These are phyloP conservation scores for Tragelaphus buxtoni DNA, from an alignment of 2,113 vertebrate species.

Conservation along the genomic window DNA sequence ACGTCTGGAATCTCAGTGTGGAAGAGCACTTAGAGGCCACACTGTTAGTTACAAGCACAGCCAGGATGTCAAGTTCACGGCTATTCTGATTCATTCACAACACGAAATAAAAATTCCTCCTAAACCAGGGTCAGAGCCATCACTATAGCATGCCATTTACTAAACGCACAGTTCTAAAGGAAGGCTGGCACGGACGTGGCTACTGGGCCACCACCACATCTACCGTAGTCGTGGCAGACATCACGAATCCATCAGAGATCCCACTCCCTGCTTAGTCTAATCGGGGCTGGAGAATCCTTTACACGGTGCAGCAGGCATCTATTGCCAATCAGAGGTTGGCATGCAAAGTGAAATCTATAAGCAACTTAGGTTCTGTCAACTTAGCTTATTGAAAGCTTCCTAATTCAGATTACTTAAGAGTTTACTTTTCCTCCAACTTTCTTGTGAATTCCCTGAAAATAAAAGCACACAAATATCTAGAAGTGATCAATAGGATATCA, in stretches of 20 bases:
- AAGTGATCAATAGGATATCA: neutral
- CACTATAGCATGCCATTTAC: neutral
- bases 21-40: neutral
- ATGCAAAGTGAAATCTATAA: neutral
- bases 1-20: neutral
- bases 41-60: neutral
- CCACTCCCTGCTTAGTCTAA: neutral
- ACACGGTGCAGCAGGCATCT: neutral
- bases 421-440: constrained; percentile 18
- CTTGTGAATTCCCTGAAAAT: constrained; percentile 12
- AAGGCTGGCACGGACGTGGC: fast-evolving
- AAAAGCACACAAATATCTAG: neutral
- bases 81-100: neutral
- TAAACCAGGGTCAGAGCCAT: neutral
- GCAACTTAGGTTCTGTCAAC: neutral
- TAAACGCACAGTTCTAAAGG: neutral
- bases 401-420: neutral
- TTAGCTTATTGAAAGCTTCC: neutral
- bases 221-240: neutral
- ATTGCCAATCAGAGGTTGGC: neutral
- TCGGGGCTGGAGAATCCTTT: neutral
- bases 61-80: neutral
- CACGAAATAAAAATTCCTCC: neutral
- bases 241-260: neutral
- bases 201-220: neutral